Percentiles rank a stretch among this genome's conserved stretches.
Evolutionary conservation across 2,888 invertebrate species (phyloP).

Genomic region (Arrhopalites spinosus): DNA sequence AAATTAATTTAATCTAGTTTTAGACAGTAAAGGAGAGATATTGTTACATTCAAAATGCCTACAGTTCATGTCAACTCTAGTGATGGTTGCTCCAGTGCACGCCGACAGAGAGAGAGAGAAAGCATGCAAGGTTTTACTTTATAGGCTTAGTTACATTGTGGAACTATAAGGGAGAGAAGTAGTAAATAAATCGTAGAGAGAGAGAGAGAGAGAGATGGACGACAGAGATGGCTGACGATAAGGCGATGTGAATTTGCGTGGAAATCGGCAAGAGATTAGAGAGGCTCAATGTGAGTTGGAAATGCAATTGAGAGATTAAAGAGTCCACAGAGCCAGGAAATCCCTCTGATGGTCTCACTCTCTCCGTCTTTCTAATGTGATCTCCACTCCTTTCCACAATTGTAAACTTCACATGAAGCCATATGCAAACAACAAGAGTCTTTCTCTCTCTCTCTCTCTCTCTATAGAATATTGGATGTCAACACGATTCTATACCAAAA

Average conservation of each 20-base stretch:
- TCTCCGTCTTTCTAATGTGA: background rate
- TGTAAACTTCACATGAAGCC: constrained; percentile 13
- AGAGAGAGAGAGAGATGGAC: background rate
- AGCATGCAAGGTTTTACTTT: background rate
- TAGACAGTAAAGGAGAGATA: too few relatives aligned
- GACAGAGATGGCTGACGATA: constrained; percentile 5
- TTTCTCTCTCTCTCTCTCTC: too few relatives aligned
- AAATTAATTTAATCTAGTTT: background rate
- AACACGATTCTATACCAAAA: background rate
- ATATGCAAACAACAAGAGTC: constrained; percentile 9
- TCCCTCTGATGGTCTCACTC: constrained; percentile 31
- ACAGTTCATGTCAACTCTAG: too few relatives aligned
- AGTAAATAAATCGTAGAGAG: background rate
- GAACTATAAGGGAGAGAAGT: constrained; percentile 2
- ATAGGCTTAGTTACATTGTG: constrained; percentile 12
- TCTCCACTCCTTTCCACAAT: constrained; percentile 5
- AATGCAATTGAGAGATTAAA: constrained; percentile 37
- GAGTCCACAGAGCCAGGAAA: constrained; percentile 32
- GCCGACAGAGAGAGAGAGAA: background rate
- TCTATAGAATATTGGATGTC: background rate
- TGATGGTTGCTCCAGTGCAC: background rate
- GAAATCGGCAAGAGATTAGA: constrained; percentile 30
- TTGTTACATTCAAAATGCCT: too few relatives aligned
- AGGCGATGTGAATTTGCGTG: constrained; percentile 26
- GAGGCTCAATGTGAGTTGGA: constrained; percentile 22